phyloP scores from a whole-genome alignment of 2,113 vertebrate genomes.

The Haemorhous mexicanus region DNA sequence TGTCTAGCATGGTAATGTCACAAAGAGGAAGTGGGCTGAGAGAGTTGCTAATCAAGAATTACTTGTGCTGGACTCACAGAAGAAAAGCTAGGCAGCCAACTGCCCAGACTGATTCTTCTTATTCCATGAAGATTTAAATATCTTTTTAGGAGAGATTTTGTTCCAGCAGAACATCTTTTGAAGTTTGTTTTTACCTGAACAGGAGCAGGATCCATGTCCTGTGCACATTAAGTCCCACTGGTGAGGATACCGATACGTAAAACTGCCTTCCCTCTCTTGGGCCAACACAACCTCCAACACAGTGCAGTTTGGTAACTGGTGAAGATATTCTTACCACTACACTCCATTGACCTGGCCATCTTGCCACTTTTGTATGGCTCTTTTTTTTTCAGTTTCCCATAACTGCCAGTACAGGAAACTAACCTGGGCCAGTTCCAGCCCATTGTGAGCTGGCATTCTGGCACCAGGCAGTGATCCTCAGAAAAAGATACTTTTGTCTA shows the following conservation, averaged over 20 bases:
- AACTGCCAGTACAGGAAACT: background rate
- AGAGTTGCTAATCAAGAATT: background rate
- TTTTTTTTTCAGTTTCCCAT: background rate
- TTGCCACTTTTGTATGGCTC: background rate
- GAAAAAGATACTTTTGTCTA: background rate
- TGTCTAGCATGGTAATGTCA: slow-evolving; percentile 1
- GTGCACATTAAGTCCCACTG: background rate
- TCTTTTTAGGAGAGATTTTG: background rate
- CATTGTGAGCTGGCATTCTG: background rate
- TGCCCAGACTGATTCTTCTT: background rate
- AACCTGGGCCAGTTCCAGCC: background rate
- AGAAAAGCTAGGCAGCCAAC: background rate
- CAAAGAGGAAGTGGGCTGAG: background rate
- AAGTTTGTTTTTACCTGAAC: background rate
- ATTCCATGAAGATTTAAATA: background rate
- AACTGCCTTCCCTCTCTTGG: background rate
- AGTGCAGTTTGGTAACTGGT: background rate
- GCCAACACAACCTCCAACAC: background rate
- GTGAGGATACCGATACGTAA: rapidly evolving
- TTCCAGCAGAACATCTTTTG: background rate
- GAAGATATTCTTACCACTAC: background rate
- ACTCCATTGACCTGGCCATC: background rate
- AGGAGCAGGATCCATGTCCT: background rate
- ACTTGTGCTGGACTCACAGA: background rate
- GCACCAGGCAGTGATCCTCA: background rate